phyloP scores from a whole-genome alignment of 2,113 vertebrate genomes.

The Zootoca vivipara region DNA sequence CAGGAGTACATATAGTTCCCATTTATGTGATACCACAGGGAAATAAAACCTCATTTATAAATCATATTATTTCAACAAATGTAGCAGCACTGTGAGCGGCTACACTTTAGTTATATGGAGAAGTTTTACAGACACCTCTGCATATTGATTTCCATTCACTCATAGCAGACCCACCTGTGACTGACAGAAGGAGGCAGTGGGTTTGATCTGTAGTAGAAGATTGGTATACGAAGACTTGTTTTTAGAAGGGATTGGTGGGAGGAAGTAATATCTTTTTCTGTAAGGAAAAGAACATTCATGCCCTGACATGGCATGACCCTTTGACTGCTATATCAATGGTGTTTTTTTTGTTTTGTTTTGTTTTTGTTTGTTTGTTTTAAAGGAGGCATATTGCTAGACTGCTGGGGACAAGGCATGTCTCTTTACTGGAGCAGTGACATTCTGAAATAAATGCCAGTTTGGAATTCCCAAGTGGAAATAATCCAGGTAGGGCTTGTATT shows the following conservation, averaged over 20 bases:
- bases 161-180: slow-evolving; percentile 10
- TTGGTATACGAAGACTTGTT: background rate
- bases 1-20: slow-evolving; percentile 13
- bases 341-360: fast-evolving
- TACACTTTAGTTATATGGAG: background rate
- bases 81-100: background rate
- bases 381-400: background rate
- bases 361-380: too few relatives aligned
- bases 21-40: slow-evolving; percentile 26
- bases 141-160: slow-evolving; percentile 31
- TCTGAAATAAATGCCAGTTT: background rate
- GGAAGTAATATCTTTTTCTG: background rate
- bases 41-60: slow-evolving; percentile 43
- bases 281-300: too few relatives aligned
- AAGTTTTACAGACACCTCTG: slow-evolving; percentile 33
- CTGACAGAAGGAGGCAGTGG: background rate
- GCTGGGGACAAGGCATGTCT: background rate
- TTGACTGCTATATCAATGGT: background rate
- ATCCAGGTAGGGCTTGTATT: background rate
- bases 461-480: background rate
- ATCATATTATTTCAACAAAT: slow-evolving; percentile 22
- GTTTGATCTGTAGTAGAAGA: background rate
- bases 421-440: background rate
- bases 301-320: background rate
- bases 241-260: background rate